Evolutionary conservation across 2,113 vertebrate species (phyloP).

Genomic region (Aramus guarauna): DNA sequence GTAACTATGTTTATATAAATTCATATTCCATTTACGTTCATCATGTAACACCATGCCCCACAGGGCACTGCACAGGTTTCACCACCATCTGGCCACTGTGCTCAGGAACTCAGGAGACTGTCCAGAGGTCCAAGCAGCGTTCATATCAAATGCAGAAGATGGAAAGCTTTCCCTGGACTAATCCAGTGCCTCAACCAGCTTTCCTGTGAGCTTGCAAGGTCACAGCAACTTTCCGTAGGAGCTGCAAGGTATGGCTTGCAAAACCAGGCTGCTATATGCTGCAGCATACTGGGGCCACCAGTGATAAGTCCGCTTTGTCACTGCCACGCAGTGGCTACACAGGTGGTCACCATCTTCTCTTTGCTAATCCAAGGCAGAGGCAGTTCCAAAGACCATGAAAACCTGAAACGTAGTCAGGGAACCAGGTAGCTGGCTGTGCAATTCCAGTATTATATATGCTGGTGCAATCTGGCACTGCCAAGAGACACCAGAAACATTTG

Average conservation of each 20-base stretch:
- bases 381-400: neutral
- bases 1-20: neutral
- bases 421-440: neutral
- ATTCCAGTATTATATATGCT: neutral
- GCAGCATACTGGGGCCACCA: neutral
- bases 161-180: neutral
- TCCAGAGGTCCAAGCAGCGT: fast-evolving
- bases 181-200: neutral
- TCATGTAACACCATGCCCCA: neutral
- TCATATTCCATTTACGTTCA: neutral
- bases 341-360: neutral
- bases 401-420: neutral
- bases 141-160: neutral
- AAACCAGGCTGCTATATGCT: neutral
- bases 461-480: neutral
- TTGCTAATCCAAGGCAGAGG: neutral
- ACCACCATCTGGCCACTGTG: neutral
- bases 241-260: neutral
- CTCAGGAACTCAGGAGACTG: neutral
- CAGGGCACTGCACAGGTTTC: neutral
- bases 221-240: neutral
- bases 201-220: neutral
- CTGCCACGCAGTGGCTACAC: neutral
- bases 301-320: neutral
- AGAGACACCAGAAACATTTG: neutral